Percentiles rank a stretch among this genome's conserved stretches.
Evolutionary conservation across 2,797 vertebrate species (phyloP).

Genomic region (Chromobotia macracanthus): DNA sequence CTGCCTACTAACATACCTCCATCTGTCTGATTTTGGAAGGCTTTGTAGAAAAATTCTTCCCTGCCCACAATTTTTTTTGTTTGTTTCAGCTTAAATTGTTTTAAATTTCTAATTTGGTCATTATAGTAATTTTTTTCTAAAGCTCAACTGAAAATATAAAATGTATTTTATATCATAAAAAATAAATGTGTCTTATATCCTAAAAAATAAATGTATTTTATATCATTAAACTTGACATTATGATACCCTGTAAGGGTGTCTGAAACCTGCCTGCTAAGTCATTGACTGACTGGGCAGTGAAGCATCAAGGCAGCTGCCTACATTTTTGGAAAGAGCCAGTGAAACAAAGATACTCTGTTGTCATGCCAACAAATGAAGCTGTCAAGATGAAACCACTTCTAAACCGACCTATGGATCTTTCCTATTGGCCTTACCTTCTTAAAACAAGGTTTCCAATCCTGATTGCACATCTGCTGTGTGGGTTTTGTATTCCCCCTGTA

Average conservation of each 20-base stretch:
- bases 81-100: too few species aligned
- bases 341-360: conserved; percentile 8
- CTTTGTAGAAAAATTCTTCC: neutral
- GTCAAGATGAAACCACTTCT: neutral
- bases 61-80: neutral
- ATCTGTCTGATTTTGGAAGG: neutral
- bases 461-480: conserved; percentile 8
- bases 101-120: too few species aligned
- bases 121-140: too few species aligned
- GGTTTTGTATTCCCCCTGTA: neutral
- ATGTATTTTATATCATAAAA: too few species aligned
- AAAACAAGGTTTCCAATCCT: conserved; percentile 6
- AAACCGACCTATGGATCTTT: neutral
- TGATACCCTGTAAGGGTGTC: neutral
- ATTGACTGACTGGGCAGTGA: neutral
- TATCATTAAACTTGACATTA: neutral
- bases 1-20: neutral
- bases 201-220: neutral
- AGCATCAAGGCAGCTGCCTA: neutral
- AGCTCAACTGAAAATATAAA: too few species aligned
- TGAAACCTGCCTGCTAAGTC: neutral
- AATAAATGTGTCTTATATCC: neutral
- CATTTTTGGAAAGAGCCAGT: neutral
- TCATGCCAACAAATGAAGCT: conserved; percentile 19
- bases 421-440: neutral